Conservation (phyloP, 1,140 invertebrate genomes). For the Plectrocnemia conspersa region DNA sequence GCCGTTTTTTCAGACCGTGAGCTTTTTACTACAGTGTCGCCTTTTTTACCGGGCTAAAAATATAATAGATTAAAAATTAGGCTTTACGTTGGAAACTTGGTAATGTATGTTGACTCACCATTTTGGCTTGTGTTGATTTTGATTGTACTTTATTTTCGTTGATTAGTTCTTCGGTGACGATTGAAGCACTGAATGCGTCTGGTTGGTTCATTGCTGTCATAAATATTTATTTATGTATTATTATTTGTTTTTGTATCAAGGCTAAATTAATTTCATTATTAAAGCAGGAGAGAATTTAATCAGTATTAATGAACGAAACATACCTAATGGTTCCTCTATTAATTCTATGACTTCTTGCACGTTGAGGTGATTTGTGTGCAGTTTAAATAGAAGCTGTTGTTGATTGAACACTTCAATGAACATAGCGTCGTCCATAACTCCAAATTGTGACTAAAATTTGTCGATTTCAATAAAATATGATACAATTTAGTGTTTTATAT, state of each 20-base stretch:
- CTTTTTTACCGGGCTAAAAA: too few species aligned
- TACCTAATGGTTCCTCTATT: constrained; percentile 46
- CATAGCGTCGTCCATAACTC: constrained; percentile 41
- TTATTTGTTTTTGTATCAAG: too few species aligned
- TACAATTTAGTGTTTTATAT: neutral
- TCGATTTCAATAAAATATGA: constrained; percentile 9
- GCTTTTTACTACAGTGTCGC: too few species aligned
- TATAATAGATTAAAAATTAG: too few species aligned
- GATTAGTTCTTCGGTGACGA: neutral
- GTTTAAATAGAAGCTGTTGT: constrained; percentile 43
- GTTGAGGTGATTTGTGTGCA: constrained; percentile 39
- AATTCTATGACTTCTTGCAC: constrained; percentile 43
- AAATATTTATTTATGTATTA: too few species aligned
- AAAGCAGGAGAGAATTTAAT: neutral
- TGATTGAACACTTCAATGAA: constrained; percentile 47
- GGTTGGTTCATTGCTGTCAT: neutral
- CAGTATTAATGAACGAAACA: neutral
- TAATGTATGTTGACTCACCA: too few species aligned
- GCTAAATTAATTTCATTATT: too few species aligned
- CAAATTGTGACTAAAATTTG: constrained; percentile 43
- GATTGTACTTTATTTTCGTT: neutral
- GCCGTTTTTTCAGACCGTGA: too few species aligned
- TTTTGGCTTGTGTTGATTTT: too few species aligned
- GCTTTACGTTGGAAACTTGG: too few species aligned
- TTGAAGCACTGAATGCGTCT: neutral